Percentiles rank a stretch among this genome's conserved stretches.
Evolutionary conservation across 2,797 vertebrate genomes (phyloP).

Genomic region (Neoniphon sammara): DNA sequence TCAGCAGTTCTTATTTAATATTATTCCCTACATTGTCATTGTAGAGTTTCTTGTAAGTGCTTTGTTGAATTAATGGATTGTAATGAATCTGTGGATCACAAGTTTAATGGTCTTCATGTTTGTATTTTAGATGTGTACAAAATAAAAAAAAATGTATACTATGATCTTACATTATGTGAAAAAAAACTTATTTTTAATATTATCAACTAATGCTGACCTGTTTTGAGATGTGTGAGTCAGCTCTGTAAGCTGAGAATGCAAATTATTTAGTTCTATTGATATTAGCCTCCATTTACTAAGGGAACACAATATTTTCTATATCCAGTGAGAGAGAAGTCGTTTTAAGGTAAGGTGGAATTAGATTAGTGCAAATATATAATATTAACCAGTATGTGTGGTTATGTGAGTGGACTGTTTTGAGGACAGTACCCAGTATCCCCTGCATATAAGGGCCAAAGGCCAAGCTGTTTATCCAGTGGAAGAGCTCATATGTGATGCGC

Average conservation of each 20-base stretch:
- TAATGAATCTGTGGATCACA: constrained; percentile 22
- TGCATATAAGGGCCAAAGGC: constrained; percentile 4
- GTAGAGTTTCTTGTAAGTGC: constrained; percentile 22
- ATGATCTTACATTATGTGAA: background rate
- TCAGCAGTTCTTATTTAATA: constrained; percentile 56
- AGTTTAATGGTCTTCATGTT: constrained; percentile 30
- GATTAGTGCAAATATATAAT: too few relatives aligned
- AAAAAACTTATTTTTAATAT: too few relatives aligned
- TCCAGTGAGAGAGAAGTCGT: background rate
- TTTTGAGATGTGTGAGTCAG: too few relatives aligned
- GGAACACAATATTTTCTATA: too few relatives aligned
- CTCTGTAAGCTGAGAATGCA: too few relatives aligned
- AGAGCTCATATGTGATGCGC: constrained; percentile 33
- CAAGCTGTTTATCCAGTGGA: constrained; percentile 49
- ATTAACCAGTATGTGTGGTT: too few relatives aligned
- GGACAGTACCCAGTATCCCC: too few relatives aligned
- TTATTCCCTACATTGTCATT: constrained; percentile 23
- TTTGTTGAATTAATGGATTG: constrained; percentile 52
- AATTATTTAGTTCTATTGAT: background rate
- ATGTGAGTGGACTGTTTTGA: too few relatives aligned
- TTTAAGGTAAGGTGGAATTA: too few relatives aligned
- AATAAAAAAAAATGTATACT: constrained; percentile 28
- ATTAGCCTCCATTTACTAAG: background rate
- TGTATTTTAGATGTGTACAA: constrained; percentile 27
- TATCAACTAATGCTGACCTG: too few relatives aligned